Conservation (phyloP, 2,113 vertebrate genomes). For the Uria lomvia region DNA sequence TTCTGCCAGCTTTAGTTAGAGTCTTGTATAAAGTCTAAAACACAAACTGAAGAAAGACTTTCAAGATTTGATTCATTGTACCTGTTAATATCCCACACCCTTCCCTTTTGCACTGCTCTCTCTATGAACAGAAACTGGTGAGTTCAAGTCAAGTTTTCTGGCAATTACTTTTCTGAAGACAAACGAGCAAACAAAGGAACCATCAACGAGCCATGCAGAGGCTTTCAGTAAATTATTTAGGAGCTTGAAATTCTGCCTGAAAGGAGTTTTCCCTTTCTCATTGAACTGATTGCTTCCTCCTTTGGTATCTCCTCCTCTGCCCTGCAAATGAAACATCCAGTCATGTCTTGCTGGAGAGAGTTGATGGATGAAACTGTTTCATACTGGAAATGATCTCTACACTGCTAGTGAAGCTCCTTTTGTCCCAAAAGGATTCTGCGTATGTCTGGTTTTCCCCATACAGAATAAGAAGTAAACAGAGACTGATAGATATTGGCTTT, state of each 20-base stretch:
- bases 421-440: not conserved
- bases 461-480: conserved; percentile 22
- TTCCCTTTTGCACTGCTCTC: not conserved
- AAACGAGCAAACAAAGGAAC: not conserved
- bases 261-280: not conserved
- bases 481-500: conserved; percentile 42
- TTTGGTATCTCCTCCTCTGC: not conserved
- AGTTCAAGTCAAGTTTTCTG: not conserved
- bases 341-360: not conserved
- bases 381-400: not conserved
- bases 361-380: not conserved
- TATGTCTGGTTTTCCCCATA: conserved; percentile 4
- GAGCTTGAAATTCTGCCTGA: not conserved
- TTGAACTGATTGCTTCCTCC: not conserved
- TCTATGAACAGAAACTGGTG: not conserved
- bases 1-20: not conserved
- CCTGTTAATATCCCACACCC: not conserved
- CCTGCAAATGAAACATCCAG: not conserved
- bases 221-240: not conserved
- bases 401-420: conserved; percentile 8
- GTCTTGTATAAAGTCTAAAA: not conserved
- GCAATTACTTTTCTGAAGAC: not conserved
- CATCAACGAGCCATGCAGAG: not conserved
- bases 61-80: not conserved
- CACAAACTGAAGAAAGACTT: not conserved